Evolutionary conservation across 2,113 vertebrate species (phyloP).

Genomic region (Gopherus flavomarginatus): DNA sequence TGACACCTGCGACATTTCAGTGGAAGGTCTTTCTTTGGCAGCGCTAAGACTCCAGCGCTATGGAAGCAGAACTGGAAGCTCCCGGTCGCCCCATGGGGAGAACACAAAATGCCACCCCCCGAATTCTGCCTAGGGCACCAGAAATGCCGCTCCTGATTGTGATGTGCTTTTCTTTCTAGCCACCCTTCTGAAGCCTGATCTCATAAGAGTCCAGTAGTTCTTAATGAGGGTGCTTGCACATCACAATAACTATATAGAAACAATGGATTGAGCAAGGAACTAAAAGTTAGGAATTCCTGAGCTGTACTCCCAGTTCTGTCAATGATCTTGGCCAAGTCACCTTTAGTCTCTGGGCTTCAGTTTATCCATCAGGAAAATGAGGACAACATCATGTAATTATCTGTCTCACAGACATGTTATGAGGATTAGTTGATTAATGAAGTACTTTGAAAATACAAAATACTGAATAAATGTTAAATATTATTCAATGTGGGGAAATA

Average conservation of each 20-base stretch:
- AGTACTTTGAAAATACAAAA: conserved; percentile 39
- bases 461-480: not conserved
- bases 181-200: not conserved
- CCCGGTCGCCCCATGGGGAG: too few relatives aligned
- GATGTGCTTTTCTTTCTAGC: not conserved
- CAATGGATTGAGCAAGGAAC: not conserved
- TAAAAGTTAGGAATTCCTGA: not conserved
- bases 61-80: too few relatives aligned
- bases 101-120: too few relatives aligned
- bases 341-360: conserved; percentile 14
- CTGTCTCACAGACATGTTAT: not conserved
- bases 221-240: not conserved
- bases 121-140: too few relatives aligned
- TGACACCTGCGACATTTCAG: too few relatives aligned
- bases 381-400: conserved; percentile 48
- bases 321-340: conserved; percentile 12
- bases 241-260: not conserved
- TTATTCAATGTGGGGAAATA: conserved; percentile 36
- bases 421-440: conserved; percentile 1
- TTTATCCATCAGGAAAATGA: conserved; percentile 50
- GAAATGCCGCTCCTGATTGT: not conserved
- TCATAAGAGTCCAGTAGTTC: not conserved
- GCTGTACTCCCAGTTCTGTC: conserved; percentile 17
- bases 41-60: too few relatives aligned
- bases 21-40: too few relatives aligned